A percentile compares a stretch with the other conserved stretches of the same genome.
These are phyloP conservation scores for Ephydatia muelleri DNA, from an alignment of 37 sponge, comb jelly and placozoan species.

Conservation along the genomic window DNA sequence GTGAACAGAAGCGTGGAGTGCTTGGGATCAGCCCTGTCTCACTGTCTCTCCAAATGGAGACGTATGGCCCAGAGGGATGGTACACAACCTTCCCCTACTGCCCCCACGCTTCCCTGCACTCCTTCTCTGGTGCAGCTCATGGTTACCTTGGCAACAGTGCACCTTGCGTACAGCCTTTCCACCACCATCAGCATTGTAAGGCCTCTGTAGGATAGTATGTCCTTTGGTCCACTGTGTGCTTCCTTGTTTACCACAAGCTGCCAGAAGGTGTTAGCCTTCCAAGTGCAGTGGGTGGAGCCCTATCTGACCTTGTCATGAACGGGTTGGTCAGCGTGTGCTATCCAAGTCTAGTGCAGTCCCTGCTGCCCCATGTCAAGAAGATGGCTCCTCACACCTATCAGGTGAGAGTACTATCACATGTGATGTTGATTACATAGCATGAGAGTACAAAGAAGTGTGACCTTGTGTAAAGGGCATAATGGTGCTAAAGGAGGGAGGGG, in stretches of 20 bases:
- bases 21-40: conserved; percentile 30
- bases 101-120: background rate
- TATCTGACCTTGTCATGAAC: conserved; percentile 33
- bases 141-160: conserved; percentile 35
- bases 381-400: conserved; percentile 11
- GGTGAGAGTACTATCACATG: background rate
- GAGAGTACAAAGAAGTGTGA: too few species aligned
- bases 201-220: too few species aligned
- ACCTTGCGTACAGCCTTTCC: conserved; percentile 11
- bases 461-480: too few species aligned
- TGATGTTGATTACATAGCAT: too few species aligned
- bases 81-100: background rate
- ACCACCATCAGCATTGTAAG: background rate
- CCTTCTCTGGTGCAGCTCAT: conserved; percentile 32
- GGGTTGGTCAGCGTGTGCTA: conserved; percentile 22
- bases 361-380: background rate
- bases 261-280: background rate
- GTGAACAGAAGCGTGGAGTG: background rate
- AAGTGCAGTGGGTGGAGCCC: conserved; percentile 17
- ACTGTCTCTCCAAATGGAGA: conserved; percentile 68
- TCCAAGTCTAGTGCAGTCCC: conserved; percentile 16
- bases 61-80: conserved; percentile 6
- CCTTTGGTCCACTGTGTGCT: background rate
- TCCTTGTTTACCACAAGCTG: background rate
- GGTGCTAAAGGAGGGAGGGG: too few species aligned